Conservation (phyloP, 2,888 invertebrate genomes). For the Tetramorium bicarinatum region DNA sequence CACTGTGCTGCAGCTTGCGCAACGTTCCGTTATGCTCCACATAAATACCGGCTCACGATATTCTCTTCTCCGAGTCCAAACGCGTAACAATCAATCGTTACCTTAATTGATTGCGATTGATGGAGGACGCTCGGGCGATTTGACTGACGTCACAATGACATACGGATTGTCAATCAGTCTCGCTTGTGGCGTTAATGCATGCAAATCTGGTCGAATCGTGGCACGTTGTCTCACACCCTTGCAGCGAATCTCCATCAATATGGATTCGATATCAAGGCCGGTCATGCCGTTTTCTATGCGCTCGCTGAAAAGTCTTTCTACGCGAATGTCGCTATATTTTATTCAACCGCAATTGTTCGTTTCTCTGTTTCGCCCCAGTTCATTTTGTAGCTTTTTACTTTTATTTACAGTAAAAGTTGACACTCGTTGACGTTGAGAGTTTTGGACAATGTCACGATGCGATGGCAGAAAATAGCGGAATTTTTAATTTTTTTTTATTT, state of each 20-base stretch:
- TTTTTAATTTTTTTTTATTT: not conserved
- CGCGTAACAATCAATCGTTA: constrained; percentile 83
- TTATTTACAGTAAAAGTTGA: constrained; percentile 33
- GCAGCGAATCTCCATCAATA: constrained; percentile 73
- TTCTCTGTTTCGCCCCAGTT: constrained; percentile 19
- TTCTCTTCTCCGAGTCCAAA: constrained; percentile 76
- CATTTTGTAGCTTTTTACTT: constrained; percentile 7
- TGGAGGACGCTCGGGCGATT: constrained; percentile 70
- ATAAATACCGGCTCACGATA: constrained; percentile 73
- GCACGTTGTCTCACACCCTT: constrained; percentile 76
- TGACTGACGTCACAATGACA: constrained; percentile 85
- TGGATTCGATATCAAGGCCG: constrained; percentile 76
- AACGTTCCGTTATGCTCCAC: constrained; percentile 65
- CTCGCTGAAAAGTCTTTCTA: constrained; percentile 62
- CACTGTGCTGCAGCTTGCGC: constrained; percentile 61
- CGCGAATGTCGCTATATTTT: constrained; percentile 45
- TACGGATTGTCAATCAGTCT: constrained; percentile 86
- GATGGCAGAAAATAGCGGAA: not conserved
- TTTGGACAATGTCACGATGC: not conserved
- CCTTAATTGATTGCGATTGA: constrained; percentile 85
- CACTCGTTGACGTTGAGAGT: constrained; percentile 13
- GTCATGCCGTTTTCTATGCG: constrained; percentile 63
- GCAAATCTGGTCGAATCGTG: constrained; percentile 82
- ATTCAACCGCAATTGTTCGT: constrained; percentile 45
- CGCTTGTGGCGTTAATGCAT: constrained; percentile 86